A percentile compares a stretch with the other conserved stretches of the same genome.
Evolutionary conservation across 2,888 invertebrate genomes (phyloP).

Genomic region (Galerucella pusilla): DNA sequence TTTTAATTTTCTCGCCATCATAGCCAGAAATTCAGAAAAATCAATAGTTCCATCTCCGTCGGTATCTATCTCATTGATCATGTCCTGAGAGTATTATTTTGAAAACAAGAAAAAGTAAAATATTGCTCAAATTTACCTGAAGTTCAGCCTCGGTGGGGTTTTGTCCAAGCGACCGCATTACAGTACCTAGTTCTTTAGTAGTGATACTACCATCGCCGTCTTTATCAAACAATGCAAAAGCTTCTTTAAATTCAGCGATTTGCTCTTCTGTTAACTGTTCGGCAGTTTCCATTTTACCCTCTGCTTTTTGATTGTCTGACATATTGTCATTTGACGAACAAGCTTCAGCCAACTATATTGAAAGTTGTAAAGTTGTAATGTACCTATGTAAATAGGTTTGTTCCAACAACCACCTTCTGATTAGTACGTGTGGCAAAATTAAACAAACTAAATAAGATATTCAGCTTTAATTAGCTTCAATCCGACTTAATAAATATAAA

Average conservation of each 20-base stretch:
- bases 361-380: not conserved
- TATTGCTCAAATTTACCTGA: conserved; percentile 65
- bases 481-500: no score
- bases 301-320: conserved; percentile 8
- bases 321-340: not conserved
- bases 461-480: no score
- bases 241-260: conserved; percentile 71
- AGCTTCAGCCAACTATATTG: not conserved
- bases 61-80: conserved; percentile 98
- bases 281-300: conserved; percentile 63
- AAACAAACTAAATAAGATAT: no score
- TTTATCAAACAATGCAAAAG: conserved; percentile 95
- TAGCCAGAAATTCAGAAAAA: conserved; percentile 81
- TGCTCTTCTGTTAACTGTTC: conserved; percentile 86
- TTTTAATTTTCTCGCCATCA: conserved; percentile 99
- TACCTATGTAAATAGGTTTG: no score
- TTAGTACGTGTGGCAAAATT: no score
- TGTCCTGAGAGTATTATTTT: conserved; percentile 69
- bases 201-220: conserved; percentile 98
- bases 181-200: conserved; percentile 96
- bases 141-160: conserved; percentile 97
- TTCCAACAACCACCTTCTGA: no score
- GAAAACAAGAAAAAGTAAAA: not conserved
- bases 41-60: conserved; percentile 74
- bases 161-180: conserved; percentile 95